These are phyloP conservation scores for Coenobita brevimanus DNA, from an alignment of 1,140 invertebrate species.

Conservation along the genomic window DNA sequence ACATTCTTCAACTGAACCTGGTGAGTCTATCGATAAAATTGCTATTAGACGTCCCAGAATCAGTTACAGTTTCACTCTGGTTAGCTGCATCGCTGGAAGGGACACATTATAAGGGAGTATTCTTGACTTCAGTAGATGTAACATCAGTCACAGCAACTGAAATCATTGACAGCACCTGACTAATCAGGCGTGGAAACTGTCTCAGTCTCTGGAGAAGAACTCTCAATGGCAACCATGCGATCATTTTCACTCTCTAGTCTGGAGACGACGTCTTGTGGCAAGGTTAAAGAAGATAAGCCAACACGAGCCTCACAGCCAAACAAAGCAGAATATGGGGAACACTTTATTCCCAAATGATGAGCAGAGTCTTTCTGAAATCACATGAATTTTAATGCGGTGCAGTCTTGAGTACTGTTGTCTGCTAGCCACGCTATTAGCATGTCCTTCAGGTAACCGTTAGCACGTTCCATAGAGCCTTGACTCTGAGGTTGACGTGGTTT, in stretches of 20 bases:
- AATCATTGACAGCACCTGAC: conserved; percentile 8
- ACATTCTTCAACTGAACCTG: conserved; percentile 4
- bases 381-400: conserved; percentile 16
- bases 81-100: conserved; percentile 11
- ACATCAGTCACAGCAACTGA: not conserved
- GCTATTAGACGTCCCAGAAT: conserved; percentile 11
- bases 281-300: conserved; percentile 22
- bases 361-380: conserved; percentile 23
- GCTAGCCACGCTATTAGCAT: conserved; percentile 28
- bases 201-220: not conserved
- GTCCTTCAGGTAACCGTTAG: not conserved
- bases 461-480: not conserved
- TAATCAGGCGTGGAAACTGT: not conserved
- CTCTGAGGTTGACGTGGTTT: conserved; percentile 27
- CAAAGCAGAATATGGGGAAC: conserved; percentile 1
- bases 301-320: conserved; percentile 35
- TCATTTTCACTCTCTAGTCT: conserved; percentile 14
- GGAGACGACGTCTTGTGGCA: conserved; percentile 14
- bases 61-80: conserved; percentile 19
- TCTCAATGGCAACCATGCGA: conserved; percentile 1
- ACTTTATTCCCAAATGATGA: conserved; percentile 24
- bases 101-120: not conserved
- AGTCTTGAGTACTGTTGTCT: conserved; percentile 40
- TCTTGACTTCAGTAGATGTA: conserved; percentile 15
- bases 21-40: conserved; percentile 67